Base-by-base conservation (phyloP, 2,797 vertebrate species). In the Aldrovandia affinis region DNA sequence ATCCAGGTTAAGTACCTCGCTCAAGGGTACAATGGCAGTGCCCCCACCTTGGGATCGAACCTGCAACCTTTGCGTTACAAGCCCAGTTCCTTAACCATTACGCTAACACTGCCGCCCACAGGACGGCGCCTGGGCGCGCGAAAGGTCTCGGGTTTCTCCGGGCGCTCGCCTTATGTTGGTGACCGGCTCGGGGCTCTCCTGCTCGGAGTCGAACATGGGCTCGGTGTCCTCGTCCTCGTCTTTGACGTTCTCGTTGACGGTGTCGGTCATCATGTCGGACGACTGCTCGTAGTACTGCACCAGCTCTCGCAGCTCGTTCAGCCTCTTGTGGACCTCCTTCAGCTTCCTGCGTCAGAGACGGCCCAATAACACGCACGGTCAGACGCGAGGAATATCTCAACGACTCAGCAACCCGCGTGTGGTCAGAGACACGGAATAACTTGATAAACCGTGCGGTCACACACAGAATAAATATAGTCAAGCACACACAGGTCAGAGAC, bases 281-380 rank as follows among this genome's bases (percentile, higher is more conserved):
- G 98, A 98, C 88, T 99, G 98, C 90, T 99, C 97, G 57, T 99
- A 99, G 94, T 99, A 99, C 94, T 98, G 97, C 89, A 99, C 98
- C 90, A 99, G 90, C 87, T 99, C 98, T 25, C 98, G 96, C 73
- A 99, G 91, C 88, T 99, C 98, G 86, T 99, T 99, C 88, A 99
- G 90, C 82, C 98, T 96, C 89, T 99, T 99, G 89, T 98, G 97
- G 90, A 99, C 98, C 89, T 99, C 98, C 91, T 98, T 99, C 80
- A 99, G 94, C 89, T 98, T 99, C 91, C 98, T 99, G 86, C 59
- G 78, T 59, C 39, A 83, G 59, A 52, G 22, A n/a, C 0, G 30
- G 65, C 25, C 54, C 78, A 70, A 36, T 33, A n/a, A n/a, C 7
- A 42, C 42, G 42, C 15, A 39, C 9, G 14, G 25, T 50, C 47